Percentiles rank a stretch among this genome's conserved stretches.
These are phyloP conservation scores for Oceanites oceanicus DNA, from an alignment of 2,113 vertebrate genomes.

Conservation along the genomic window DNA sequence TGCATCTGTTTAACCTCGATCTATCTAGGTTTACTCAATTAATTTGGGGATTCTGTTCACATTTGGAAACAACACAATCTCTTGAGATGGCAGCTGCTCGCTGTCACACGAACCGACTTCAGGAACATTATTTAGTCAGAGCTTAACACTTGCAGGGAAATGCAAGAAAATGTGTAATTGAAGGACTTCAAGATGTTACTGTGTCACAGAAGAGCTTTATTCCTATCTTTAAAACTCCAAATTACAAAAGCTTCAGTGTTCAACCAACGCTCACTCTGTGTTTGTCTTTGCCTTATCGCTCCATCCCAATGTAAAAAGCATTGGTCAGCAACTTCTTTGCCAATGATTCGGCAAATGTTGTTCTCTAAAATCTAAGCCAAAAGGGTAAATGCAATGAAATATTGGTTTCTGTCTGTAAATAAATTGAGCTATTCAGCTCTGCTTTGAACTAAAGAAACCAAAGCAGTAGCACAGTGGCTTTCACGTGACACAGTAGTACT, in stretches of 20 bases:
- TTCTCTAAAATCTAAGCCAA: slow-evolving; percentile 18
- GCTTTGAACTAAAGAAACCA: slow-evolving; percentile 10
- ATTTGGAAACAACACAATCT: not conserved
- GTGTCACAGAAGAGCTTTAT: not conserved
- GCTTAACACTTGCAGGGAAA: not conserved
- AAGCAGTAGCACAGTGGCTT: not conserved
- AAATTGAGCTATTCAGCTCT: slow-evolving; percentile 34
- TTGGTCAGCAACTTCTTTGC: not conserved
- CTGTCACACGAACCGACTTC: not conserved
- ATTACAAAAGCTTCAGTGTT: not conserved
- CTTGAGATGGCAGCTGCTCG: not conserved
- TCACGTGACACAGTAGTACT: not conserved
- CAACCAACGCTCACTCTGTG: not conserved
- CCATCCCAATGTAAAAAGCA: not conserved
- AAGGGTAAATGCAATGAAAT: slow-evolving; percentile 44
- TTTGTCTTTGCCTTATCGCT: not conserved
- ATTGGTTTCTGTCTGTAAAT: slow-evolving; percentile 41
- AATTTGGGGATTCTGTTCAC: not conserved
- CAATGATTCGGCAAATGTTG: not conserved
- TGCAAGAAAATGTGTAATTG: not conserved
- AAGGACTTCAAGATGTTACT: not conserved
- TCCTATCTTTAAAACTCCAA: not conserved
- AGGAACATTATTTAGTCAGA: not conserved
- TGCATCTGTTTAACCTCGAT: not conserved
- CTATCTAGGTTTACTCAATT: not conserved